A percentile compares a stretch with the other conserved stretches of the same genome.
Conservation (phyloP, 2,888 invertebrate species). For the Drosophila kanekoi region DNA sequence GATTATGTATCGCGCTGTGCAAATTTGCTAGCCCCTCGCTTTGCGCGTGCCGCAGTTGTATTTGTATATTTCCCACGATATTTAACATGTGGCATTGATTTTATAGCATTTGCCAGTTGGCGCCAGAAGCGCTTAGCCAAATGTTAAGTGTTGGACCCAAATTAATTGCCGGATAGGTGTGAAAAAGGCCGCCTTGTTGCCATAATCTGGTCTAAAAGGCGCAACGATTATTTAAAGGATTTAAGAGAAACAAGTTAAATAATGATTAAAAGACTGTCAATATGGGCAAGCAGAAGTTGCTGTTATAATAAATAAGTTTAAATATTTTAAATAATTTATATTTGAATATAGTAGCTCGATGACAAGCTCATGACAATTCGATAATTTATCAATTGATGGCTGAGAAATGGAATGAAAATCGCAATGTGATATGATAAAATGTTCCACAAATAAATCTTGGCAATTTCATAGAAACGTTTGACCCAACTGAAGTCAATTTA, state of each 20-base stretch:
- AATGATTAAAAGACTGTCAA: not conserved
- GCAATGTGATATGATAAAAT: too few species aligned
- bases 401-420: too few species aligned
- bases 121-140: slow-evolving; percentile 18
- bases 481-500: slow-evolving; percentile 3
- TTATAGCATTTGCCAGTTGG: slow-evolving; percentile 48
- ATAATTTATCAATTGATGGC: too few species aligned
- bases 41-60: slow-evolving; percentile 25
- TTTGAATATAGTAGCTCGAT: too few species aligned
- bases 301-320: too few species aligned
- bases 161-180: slow-evolving; percentile 57
- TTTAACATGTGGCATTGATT: slow-evolving; percentile 80
- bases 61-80: slow-evolving; percentile 75
- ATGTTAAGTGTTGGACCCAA: slow-evolving; percentile 35
- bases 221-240: not conserved
- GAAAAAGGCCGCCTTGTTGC: slow-evolving; percentile 31
- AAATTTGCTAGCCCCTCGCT: slow-evolving; percentile 54
- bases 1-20: slow-evolving; percentile 65
- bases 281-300: too few species aligned
- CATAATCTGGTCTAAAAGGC: slow-evolving; percentile 7
- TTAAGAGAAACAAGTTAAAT: not conserved
- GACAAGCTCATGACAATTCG: too few species aligned
- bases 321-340: too few species aligned
- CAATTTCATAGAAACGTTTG: not conserved
- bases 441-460: too few species aligned